phyloP scores from a whole-genome alignment of 1,140 invertebrate genomes.

The Heliconius hewitsoni region DNA sequence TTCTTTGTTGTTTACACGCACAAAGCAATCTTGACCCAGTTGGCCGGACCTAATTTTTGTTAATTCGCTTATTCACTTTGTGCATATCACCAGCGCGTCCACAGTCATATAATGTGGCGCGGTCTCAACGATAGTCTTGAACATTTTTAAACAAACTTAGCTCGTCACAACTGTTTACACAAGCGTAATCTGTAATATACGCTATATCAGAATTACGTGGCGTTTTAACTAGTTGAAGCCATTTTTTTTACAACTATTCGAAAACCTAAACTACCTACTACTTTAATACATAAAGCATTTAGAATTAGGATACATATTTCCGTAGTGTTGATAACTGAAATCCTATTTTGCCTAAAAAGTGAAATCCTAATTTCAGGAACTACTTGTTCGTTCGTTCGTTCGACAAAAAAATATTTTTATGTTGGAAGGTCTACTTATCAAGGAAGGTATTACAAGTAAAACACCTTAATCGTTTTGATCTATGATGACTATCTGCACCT shows the following conservation, averaged over 20 bases:
- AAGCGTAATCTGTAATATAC: background rate
- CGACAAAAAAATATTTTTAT: too few relatives aligned
- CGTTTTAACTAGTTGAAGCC: background rate
- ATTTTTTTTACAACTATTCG: background rate
- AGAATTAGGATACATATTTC: too few relatives aligned
- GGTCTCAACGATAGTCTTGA: background rate
- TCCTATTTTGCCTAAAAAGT: background rate
- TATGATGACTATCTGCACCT: too few relatives aligned
- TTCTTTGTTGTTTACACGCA: conserved; percentile 52
- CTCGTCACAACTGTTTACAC: conserved; percentile 6
- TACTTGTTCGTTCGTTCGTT: too few relatives aligned
- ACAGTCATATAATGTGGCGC: background rate
- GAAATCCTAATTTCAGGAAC: background rate
- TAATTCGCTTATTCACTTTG: conserved; percentile 55
- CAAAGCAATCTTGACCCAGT: conserved; percentile 61
- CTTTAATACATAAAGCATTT: too few relatives aligned
- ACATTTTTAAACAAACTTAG: conserved; percentile 5
- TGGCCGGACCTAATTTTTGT: conserved; percentile 55
- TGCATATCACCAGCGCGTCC: conserved; percentile 31
- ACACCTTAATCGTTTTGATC: too few relatives aligned
- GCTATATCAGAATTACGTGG: background rate
- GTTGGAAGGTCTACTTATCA: too few relatives aligned
- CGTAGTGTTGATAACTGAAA: background rate
- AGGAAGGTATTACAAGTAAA: too few relatives aligned
- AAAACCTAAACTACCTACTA: too few relatives aligned